phyloP scores from a whole-genome alignment of 2,113 vertebrate species.

The Triplophysa rosa region DNA sequence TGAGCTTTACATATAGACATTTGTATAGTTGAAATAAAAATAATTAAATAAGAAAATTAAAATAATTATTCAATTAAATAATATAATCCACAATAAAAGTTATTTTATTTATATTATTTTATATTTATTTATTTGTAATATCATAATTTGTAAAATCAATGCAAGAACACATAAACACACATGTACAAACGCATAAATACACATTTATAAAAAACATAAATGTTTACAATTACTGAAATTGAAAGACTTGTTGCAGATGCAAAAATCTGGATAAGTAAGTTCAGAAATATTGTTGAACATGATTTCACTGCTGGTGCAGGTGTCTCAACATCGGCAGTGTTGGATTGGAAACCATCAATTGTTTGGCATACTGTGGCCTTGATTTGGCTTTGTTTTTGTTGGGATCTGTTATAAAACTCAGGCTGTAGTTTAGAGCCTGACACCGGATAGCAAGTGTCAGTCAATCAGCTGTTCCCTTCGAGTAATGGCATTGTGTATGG shows the following conservation, averaged over 20 bases:
- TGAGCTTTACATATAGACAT: neutral
- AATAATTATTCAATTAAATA: too few species aligned
- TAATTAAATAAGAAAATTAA: too few species aligned
- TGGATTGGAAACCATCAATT: neutral
- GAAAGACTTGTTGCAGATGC: neutral
- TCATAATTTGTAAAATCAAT: too few species aligned
- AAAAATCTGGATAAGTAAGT: neutral
- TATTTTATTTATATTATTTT: too few species aligned
- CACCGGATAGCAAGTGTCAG: neutral
- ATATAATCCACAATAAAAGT: too few species aligned
- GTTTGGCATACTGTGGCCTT: neutral
- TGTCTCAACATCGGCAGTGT: neutral
- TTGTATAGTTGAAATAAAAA: neutral
- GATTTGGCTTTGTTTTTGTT: neutral
- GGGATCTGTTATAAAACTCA: neutral
- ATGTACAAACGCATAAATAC: too few species aligned
- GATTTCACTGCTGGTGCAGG: neutral
- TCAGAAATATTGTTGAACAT: neutral
- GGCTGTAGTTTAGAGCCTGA: neutral
- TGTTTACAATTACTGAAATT: neutral
- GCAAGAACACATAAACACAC: too few species aligned
- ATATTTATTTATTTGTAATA: too few species aligned
- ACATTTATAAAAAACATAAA: too few species aligned
- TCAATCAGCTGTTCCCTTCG: slow-evolving; percentile 12
- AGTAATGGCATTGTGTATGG: neutral